phyloP scores from a whole-genome alignment of 2,888 invertebrate species.

The Cheilosia pagana region DNA sequence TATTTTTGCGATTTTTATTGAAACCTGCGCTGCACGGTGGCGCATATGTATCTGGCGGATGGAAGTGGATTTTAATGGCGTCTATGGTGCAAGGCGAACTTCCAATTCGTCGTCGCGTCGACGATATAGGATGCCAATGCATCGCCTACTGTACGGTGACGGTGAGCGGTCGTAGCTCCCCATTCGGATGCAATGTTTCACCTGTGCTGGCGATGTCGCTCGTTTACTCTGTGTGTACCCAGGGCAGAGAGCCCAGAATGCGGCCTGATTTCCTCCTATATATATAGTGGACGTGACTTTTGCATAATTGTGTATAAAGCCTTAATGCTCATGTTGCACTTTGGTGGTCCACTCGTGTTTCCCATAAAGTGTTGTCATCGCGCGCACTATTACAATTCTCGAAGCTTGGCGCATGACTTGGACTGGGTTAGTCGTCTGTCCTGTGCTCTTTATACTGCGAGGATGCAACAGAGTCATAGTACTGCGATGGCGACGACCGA shows the following conservation, averaged over 20 bases:
- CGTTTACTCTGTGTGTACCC: neutral
- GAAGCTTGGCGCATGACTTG: conserved; percentile 53
- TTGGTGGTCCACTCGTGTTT: conserved; percentile 76
- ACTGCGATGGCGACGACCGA: conserved; percentile 19
- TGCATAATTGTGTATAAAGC: conserved; percentile 74
- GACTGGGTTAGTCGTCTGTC: conserved; percentile 45
- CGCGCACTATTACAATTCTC: conserved; percentile 66
- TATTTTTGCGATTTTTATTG: conserved; percentile 61
- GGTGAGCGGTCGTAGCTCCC: conserved; percentile 29
- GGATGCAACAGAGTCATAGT: conserved; percentile 4
- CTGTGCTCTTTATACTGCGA: conserved; percentile 2
- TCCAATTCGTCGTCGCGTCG: conserved; percentile 64
- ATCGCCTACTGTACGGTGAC: conserved; percentile 33
- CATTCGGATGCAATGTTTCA: conserved; percentile 65
- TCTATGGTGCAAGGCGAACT: conserved; percentile 61
- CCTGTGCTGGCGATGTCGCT: conserved; percentile 59
- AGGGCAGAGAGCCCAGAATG: conserved; percentile 10
- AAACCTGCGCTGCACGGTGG: conserved; percentile 53
- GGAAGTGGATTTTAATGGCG: conserved; percentile 71
- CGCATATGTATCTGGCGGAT: conserved; percentile 32
- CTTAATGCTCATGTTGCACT: conserved; percentile 75
- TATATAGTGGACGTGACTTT: conserved; percentile 71
- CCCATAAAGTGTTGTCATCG: conserved; percentile 76
- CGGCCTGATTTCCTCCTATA: conserved; percentile 23
- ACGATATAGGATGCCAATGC: conserved; percentile 57